These are phyloP conservation scores for Creontiades dilutus DNA, from an alignment of 2,888 invertebrate species.

Conservation along the genomic window DNA sequence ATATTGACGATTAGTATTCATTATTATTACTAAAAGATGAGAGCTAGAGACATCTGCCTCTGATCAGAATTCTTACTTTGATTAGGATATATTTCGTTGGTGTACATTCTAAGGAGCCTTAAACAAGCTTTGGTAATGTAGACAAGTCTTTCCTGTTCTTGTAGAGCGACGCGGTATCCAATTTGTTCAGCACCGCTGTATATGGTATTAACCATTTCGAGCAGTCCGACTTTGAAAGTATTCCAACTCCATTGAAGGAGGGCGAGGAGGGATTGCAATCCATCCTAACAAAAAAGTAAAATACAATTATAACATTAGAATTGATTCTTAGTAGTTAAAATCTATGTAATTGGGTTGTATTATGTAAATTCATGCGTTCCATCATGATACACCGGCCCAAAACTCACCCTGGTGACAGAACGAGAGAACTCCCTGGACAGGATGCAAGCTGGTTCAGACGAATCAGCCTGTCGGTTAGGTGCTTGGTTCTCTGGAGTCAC, in stretches of 20 bases:
- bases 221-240: slow-evolving; percentile 86
- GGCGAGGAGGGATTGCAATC: slow-evolving; percentile 90
- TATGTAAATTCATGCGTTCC: no score
- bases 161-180: slow-evolving; percentile 78
- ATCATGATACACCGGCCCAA: background rate
- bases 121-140: slow-evolving; percentile 92
- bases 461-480: slow-evolving; percentile 80
- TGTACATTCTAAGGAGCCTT: slow-evolving; percentile 89
- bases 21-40: no score
- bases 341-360: no score
- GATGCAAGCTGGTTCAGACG: slow-evolving; percentile 89
- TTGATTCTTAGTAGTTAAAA: no score
- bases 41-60: no score
- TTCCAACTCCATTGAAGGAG: slow-evolving; percentile 96
- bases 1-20: no score
- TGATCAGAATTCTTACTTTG: slow-evolving; percentile 79
- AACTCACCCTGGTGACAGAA: slow-evolving; percentile 86
- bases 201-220: slow-evolving; percentile 80
- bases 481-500: slow-evolving; percentile 84
- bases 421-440: slow-evolving; percentile 92
- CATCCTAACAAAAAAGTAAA: slow-evolving; percentile 79
- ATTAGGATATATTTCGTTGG: slow-evolving; percentile 94
- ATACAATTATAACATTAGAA: background rate
- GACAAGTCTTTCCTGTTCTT: slow-evolving; percentile 90
- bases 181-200: slow-evolving; percentile 75